Evolutionary conservation across 2,888 invertebrate genomes (phyloP).

Genomic region (Beris chalybata): DNA sequence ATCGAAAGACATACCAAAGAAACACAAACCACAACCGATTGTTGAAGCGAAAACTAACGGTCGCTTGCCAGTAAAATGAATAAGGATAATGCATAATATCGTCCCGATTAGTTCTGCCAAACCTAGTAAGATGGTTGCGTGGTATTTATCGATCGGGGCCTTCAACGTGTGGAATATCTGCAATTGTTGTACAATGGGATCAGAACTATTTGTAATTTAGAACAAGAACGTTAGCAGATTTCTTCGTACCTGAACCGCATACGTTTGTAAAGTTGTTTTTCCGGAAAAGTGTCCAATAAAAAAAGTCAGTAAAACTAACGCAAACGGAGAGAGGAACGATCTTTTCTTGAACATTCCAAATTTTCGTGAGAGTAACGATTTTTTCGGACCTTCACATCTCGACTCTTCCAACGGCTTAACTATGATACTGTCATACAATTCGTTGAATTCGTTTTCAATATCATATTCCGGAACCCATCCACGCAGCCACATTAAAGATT

Average conservation of each 20-base stretch:
- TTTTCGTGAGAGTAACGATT: constrained; percentile 41
- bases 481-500: constrained; percentile 74
- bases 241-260: constrained; percentile 62
- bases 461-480: constrained; percentile 70
- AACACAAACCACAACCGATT: constrained; percentile 66
- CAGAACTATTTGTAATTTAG: no score
- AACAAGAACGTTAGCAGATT: neutral
- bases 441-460: constrained; percentile 60
- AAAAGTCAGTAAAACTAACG: constrained; percentile 67
- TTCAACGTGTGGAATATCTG: constrained; percentile 70
- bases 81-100: constrained; percentile 65
- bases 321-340: constrained; percentile 70
- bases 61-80: constrained; percentile 75
- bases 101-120: constrained; percentile 70
- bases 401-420: constrained; percentile 48
- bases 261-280: constrained; percentile 72
- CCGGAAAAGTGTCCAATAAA: constrained; percentile 77
- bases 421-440: constrained; percentile 50
- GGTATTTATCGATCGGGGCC: constrained; percentile 75
- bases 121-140: constrained; percentile 73
- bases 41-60: constrained; percentile 69
- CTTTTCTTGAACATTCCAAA: constrained; percentile 60
- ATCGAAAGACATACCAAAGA: constrained; percentile 54
- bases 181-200: no score
- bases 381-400: constrained; percentile 42